phyloP scores from a whole-genome alignment of 1,140 invertebrate species.

The Drosophila sucinea region DNA sequence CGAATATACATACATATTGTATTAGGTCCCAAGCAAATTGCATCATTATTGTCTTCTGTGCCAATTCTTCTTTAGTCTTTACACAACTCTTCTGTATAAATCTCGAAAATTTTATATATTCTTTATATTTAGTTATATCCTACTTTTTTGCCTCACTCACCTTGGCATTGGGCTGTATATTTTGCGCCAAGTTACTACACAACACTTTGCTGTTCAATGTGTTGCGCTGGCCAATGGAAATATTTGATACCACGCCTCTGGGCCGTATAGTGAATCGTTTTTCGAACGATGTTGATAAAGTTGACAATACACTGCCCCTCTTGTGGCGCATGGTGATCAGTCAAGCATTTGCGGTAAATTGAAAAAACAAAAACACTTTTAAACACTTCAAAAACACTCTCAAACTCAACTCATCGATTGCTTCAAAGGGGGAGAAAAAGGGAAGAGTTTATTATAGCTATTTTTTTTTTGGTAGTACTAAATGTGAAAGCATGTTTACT shows the following conservation, averaged over 20 bases:
- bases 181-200: slow-evolving; percentile 84
- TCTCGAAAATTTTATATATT: slow-evolving; percentile 14
- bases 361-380: not conserved
- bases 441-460: not conserved
- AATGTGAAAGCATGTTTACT: slow-evolving; percentile 7
- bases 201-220: slow-evolving; percentile 85
- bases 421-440: not conserved
- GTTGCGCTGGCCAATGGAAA: slow-evolving; percentile 87
- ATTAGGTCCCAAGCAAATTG: slow-evolving; percentile 7
- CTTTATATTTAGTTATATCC: slow-evolving; percentile 73
- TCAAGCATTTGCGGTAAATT: slow-evolving; percentile 70
- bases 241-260: slow-evolving; percentile 91
- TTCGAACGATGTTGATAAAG: slow-evolving; percentile 88
- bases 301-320: slow-evolving; percentile 85
- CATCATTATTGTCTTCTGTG: slow-evolving; percentile 27
- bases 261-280: slow-evolving; percentile 91
- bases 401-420: not conserved
- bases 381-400: not conserved
- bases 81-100: not conserved
- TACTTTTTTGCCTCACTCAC: slow-evolving; percentile 73
- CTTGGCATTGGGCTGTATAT: slow-evolving; percentile 82
- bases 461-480: not conserved
- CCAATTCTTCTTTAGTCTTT: not conserved
- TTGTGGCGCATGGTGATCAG: slow-evolving; percentile 82
- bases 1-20: not conserved